phyloP scores from a whole-genome alignment of 2,113 vertebrate genomes.

The Hippopotamus amphibius region DNA sequence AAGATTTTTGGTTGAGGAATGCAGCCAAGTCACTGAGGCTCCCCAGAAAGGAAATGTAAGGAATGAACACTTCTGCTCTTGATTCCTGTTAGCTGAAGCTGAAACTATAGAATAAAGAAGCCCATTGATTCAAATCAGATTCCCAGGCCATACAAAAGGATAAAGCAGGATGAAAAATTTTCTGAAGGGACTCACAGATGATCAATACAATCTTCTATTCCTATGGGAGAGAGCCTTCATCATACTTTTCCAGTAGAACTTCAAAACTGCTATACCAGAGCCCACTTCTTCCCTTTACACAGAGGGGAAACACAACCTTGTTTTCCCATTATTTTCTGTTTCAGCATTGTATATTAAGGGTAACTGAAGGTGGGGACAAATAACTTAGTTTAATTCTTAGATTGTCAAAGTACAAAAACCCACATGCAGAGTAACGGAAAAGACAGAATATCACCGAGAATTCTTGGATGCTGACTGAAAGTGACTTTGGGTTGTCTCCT shows the following conservation, averaged over 20 bases:
- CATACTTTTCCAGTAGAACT: neutral
- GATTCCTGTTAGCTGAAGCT: neutral
- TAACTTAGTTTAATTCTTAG: neutral
- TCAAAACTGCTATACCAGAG: neutral
- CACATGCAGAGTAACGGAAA: neutral
- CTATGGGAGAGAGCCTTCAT: neutral
- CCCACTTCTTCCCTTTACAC: neutral
- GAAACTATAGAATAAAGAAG: neutral
- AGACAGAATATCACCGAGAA: neutral
- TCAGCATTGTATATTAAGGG: neutral
- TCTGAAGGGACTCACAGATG: neutral
- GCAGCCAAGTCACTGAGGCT: neutral
- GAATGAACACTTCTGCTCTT: neutral
- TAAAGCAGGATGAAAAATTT: neutral
- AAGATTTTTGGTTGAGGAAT: neutral
- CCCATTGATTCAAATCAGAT: neutral
- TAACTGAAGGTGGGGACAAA: neutral
- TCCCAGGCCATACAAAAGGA: neutral
- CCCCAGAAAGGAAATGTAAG: neutral
- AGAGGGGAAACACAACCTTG: neutral
- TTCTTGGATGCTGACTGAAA: neutral
- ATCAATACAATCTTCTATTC: neutral
- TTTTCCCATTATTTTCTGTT: neutral
- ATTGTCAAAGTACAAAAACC: neutral
- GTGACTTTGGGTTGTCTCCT: neutral